These are phyloP conservation scores for Malurus elegans DNA, from an alignment of 2,113 vertebrate species.

Conservation along the genomic window DNA sequence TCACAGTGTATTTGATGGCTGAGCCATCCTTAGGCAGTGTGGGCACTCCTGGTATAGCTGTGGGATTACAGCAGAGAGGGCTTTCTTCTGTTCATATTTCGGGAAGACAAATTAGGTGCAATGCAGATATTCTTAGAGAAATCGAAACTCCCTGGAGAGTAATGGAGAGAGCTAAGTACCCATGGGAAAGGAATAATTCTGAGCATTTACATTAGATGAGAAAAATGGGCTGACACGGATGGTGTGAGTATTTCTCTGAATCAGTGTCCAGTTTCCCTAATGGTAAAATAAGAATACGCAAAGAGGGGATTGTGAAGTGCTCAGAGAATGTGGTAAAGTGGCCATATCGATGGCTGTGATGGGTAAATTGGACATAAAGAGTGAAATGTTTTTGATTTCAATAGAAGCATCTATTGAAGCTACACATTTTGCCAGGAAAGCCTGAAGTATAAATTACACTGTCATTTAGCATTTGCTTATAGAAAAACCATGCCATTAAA, in stretches of 20 bases:
- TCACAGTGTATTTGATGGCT: not conserved
- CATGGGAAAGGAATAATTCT: not conserved
- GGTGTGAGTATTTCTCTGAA: not conserved
- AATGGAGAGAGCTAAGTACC: not conserved
- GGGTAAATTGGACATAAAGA: not conserved
- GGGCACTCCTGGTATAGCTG: not conserved
- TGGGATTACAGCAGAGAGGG: not conserved
- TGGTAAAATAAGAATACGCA: not conserved
- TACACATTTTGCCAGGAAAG: slow-evolving; percentile 7
- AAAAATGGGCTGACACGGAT: not conserved
- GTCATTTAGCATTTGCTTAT: not conserved
- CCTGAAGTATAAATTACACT: slow-evolving; percentile 19
- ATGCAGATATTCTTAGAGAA: not conserved
- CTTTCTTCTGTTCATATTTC: not conserved
- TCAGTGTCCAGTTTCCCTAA: not conserved
- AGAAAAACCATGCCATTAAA: not conserved
- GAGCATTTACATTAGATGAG: not conserved
- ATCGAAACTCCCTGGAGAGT: not conserved
- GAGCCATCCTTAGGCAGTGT: not conserved
- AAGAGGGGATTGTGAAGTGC: not conserved
- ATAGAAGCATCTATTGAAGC: not conserved
- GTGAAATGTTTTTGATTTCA: not conserved
- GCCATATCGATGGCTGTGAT: not conserved
- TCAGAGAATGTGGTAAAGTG: not conserved
- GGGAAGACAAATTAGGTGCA: not conserved